These are phyloP conservation scores for Athene noctua DNA, from an alignment of 2,113 vertebrate genomes.

Conservation along the genomic window DNA sequence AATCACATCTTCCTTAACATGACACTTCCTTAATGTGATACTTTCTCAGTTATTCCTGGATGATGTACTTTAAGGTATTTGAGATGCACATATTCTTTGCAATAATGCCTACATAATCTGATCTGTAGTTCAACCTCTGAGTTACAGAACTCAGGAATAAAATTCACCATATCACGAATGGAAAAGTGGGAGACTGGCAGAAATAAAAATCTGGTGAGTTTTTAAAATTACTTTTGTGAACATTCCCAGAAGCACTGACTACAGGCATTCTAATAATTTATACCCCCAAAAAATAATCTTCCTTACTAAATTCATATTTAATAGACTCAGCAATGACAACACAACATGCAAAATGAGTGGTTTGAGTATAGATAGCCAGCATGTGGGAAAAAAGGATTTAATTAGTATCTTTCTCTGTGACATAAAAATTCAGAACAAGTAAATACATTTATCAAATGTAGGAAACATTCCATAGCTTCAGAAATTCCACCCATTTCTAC, in stretches of 20 bases:
- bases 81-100: not conserved
- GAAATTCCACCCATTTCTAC: not conserved
- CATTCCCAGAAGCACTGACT: not conserved
- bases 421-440: not conserved
- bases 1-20: not conserved
- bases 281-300: not conserved
- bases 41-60: not conserved
- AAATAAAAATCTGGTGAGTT: accelerated
- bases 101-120: not conserved
- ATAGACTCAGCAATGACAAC: not conserved
- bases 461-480: not conserved
- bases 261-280: not conserved
- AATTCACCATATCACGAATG: not conserved
- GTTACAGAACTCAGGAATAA: not conserved
- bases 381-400: not conserved
- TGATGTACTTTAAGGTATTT: not conserved
- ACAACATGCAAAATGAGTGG: not conserved
- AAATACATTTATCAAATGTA: not conserved
- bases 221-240: not conserved
- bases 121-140: not conserved
- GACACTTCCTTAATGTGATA: not conserved
- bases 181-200: not conserved
- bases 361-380: not conserved
- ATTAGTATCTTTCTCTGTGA: not conserved
- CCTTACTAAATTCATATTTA: not conserved